phyloP scores from a whole-genome alignment of 2,113 vertebrate species.

The Cyanoliseus patagonus region DNA sequence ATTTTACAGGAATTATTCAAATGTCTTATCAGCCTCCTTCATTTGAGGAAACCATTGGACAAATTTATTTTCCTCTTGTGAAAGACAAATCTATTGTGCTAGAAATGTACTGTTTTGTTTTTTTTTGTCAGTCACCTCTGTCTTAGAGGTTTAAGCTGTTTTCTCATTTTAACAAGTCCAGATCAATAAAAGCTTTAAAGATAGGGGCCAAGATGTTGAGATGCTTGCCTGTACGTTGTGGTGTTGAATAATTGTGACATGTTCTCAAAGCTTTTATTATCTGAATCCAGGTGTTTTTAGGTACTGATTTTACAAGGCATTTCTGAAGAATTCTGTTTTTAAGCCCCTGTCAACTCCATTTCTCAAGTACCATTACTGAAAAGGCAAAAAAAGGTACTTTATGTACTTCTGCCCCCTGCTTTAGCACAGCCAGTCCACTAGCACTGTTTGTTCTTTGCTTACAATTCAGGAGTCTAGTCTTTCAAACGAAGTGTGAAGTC shows the following conservation, averaged over 20 bases:
- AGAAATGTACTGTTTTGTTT: fast-evolving
- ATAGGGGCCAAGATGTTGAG: not conserved
- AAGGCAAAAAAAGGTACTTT: not conserved
- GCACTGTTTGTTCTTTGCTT: not conserved
- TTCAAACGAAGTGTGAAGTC: not conserved
- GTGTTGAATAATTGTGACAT: fast-evolving
- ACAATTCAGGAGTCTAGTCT: not conserved
- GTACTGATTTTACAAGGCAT: not conserved
- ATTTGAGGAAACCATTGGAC: not conserved
- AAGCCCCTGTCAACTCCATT: not conserved
- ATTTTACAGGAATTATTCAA: too few species aligned
- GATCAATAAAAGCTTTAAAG: not conserved
- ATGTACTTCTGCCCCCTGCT: not conserved
- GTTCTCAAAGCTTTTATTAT: not conserved
- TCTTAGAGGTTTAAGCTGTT: not conserved
- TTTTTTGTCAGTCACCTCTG: fast-evolving
- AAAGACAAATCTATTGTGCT: not conserved
- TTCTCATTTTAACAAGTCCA: not conserved
- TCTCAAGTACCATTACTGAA: not conserved
- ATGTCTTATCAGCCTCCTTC: not conserved
- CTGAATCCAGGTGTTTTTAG: not conserved
- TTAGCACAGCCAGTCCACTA: not conserved
- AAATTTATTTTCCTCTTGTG: not conserved
- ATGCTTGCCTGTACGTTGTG: fast-evolving
- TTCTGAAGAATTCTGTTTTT: not conserved